phyloP scores from a whole-genome alignment of 2,113 vertebrate genomes.

The Pelvicachromis taeniatus region DNA sequence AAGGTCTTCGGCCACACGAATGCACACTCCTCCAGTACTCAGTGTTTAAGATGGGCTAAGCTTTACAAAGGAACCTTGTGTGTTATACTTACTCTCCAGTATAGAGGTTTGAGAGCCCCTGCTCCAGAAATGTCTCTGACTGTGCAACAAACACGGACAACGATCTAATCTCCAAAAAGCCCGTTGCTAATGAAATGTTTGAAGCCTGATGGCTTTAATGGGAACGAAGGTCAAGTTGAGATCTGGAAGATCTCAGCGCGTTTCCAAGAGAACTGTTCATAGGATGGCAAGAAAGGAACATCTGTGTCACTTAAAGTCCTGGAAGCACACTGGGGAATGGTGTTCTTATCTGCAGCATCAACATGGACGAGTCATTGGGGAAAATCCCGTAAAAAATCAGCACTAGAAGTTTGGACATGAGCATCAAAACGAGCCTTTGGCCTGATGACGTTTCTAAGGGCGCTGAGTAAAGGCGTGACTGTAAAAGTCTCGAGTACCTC shows the following conservation, averaged over 20 bases:
- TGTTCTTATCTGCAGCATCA: not conserved
- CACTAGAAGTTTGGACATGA: not conserved
- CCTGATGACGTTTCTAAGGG: not conserved
- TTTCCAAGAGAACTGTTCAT: not conserved
- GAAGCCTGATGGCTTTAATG: not conserved
- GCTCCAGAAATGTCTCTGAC: not conserved
- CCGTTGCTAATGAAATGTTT: not conserved
- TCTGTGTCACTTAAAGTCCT: not conserved
- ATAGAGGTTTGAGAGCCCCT: fast-evolving
- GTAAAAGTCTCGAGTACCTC: too few species aligned
- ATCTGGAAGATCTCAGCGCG: not conserved
- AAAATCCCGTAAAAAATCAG: not conserved
- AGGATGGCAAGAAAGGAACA: fast-evolving
- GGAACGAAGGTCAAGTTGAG: not conserved
- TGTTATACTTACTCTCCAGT: not conserved
- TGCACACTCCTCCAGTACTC: not conserved
- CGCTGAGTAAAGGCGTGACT: too few species aligned
- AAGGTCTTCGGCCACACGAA: not conserved
- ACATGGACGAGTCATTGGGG: not conserved
- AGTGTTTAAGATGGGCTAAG: not conserved
- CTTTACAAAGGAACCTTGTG: not conserved
- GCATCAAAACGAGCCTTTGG: not conserved
- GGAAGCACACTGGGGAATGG: not conserved
- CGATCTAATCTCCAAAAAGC: not conserved
- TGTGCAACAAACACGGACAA: fast-evolving